Evolutionary conservation across 2,888 invertebrate species (phyloP), one percentile per base, ranked within the genome.

Genomic region (Drosophila sordidula): DNA sequence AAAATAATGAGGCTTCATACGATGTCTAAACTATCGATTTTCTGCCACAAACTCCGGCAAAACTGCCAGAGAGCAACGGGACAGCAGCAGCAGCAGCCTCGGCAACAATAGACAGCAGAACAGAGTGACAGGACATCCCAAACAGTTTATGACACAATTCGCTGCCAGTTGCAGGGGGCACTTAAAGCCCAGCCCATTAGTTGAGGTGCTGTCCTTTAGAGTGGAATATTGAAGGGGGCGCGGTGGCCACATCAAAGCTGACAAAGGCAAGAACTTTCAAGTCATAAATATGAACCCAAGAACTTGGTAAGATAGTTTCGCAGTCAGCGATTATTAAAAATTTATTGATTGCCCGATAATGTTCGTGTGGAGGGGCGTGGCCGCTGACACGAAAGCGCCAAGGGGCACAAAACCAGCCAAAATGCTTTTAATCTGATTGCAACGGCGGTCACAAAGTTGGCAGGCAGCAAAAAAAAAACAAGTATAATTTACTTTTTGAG

Each of bases 381-480:
- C 51, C 47, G 77, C 84, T 68, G 77, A 76, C 71, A 68, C 55
- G 36, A 64, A 41, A 49, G 18, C 18, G 16, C 41, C 66, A 39
- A 56, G 38, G 34, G 66, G 70, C 63, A 50, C 47, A 51, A 65
- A 65, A 47, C 50, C 45, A 45, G 47, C 64, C 47, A 72, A 74
- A 89, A 89, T 77, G 89, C 83, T 84, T 87, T 84, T 89, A 89
- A 89, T 84, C 89, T 87, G 89, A 84, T 84, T 84, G 84, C 89
- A 72, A 52, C 54, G 70, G 74, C 70, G 80, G 83, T 72, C 87
- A 63, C 69, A 79, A 81, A 85, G 54, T 80, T 80, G 25, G 38
- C 63, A 51, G 39, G 38, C 42, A 45, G 57, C 32, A 41, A 44
- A 36, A 44, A 36, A 44, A 18, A 51, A 34, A 45, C 26, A 54